Evolutionary conservation across 2,113 vertebrate species (phyloP).

Genomic region (Ceratotherium simum): DNA sequence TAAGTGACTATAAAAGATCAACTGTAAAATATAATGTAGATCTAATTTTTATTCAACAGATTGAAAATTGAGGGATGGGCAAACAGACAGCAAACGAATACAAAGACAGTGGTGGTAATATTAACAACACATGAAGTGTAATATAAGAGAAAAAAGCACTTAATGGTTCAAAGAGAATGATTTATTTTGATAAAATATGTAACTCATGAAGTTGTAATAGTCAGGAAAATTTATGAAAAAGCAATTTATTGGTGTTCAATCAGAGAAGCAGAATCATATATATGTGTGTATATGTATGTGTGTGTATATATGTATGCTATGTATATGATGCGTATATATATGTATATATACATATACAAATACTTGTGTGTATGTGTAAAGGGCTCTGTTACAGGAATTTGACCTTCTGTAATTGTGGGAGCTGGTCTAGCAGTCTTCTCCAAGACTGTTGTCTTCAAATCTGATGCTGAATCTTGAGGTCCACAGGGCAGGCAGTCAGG

Average conservation of each 20-base stretch:
- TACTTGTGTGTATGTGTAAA: not conserved
- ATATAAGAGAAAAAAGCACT: not conserved
- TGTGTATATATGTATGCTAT: too few relatives aligned
- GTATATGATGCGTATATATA: too few relatives aligned
- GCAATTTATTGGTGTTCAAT: not conserved
- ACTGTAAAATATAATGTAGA: not conserved
- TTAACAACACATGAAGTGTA: not conserved
- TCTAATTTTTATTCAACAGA: not conserved
- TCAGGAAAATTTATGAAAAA: not conserved
- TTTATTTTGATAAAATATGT: not conserved
- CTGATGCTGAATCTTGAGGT: not conserved
- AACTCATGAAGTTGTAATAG: not conserved
- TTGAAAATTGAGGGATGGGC: not conserved
- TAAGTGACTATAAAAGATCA: not conserved
- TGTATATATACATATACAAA: not conserved
- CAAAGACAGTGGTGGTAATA: not conserved
- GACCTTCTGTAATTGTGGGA: not conserved
- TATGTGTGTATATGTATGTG: too few relatives aligned
- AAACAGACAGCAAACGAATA: not conserved
- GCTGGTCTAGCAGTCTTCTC: not conserved
- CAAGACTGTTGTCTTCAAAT: not conserved
- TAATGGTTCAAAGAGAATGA: not conserved
- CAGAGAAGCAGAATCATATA: not conserved
- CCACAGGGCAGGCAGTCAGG: not conserved
- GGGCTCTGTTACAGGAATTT: not conserved